Base-by-base conservation (phyloP, 2,797 vertebrate species). In the Microctenopoma steveboyesi region DNA sequence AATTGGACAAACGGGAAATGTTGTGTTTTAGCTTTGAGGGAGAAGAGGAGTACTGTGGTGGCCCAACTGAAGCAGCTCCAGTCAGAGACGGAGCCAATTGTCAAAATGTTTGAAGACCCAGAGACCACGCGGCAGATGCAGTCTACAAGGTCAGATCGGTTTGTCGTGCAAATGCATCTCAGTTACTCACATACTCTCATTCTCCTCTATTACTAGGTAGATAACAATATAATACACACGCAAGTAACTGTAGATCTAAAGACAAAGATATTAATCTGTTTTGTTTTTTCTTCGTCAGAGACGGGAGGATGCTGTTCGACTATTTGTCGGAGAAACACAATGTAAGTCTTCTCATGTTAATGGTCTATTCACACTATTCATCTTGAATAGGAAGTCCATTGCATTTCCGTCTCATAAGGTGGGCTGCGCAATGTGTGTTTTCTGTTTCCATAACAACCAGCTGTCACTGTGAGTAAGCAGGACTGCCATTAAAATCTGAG, bases 51-150 rank as follows among this genome's bases (percentile, higher is more conserved):
- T 28, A 94, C 94, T 40, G 96, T 98, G 28, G 96, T 99, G 83
- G 96, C 95, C 4, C 97, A 98, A 22, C 92, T 98, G 76, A 98
- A 98, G 84, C 96, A 97, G 86, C 95, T 97, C 22, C 97, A 98
- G 85, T 95, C 95, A 62, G 97, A 99, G 91, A 98, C 96, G 0
- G 96, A 97, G 59, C 96, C 96, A 8, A 97, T 99, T 46, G 96
- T 98, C 68, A 97, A 98, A 91, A 98, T 99, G 95, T 98, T 98
- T 81, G 97, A 99, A 83, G 97, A 98, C 88, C 95, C 95, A 7
- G 97, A 99, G 90, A 98, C 97, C 18, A 97, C 96, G 1, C 93
- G 95, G 50, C 97, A 98, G 89, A 98, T 98, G 96, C 97, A 98
- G 78, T 91, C 88, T 39, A 90, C 88, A 0, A 84, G 87, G 86